A percentile compares a stretch with the other conserved stretches of the same genome.
phyloP scores from a whole-genome alignment of 2,797 vertebrate species.

The Antennarius maculatus region DNA sequence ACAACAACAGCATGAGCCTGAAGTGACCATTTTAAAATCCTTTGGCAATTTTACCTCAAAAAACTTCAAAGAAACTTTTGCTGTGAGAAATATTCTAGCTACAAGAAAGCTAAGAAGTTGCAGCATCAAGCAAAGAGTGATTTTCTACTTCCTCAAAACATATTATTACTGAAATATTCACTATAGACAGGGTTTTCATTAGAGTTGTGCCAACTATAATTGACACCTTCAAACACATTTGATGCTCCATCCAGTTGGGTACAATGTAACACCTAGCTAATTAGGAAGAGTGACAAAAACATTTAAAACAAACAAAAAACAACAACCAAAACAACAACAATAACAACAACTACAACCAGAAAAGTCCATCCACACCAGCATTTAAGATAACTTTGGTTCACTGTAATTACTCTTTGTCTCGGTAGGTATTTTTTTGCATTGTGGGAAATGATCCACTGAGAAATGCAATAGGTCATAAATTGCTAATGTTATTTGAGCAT shows the following conservation, averaged over 20 bases:
- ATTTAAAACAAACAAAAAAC: constrained; percentile 1
- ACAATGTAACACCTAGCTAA: constrained; percentile 51
- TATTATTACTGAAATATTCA: constrained; percentile 59
- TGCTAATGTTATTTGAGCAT: constrained; percentile 46
- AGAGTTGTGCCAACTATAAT: constrained; percentile 50
- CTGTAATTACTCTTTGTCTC: constrained; percentile 25
- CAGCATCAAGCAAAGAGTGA: constrained; percentile 52
- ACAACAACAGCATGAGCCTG: constrained; percentile 67
- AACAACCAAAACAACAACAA: background rate
- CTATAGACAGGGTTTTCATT: constrained; percentile 39
- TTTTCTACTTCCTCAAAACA: constrained; percentile 46
- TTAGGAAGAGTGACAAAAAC: constrained; percentile 45
- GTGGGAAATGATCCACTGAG: constrained; percentile 53
- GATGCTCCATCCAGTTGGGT: constrained; percentile 19
- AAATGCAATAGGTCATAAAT: constrained; percentile 51
- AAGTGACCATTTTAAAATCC: constrained; percentile 33
- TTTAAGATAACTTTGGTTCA: constrained; percentile 35
- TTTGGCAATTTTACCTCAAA: constrained; percentile 28
- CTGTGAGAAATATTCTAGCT: constrained; percentile 34
- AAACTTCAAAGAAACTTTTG: constrained; percentile 42
- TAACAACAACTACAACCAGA: background rate
- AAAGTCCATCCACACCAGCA: constrained; percentile 32
- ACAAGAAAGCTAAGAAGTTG: constrained; percentile 38
- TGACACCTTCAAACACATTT: constrained; percentile 52
- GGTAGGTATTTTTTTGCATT: constrained; percentile 33